Evolutionary conservation across 2,888 invertebrate genomes (phyloP).

Genomic region (Ceramica pisi): DNA sequence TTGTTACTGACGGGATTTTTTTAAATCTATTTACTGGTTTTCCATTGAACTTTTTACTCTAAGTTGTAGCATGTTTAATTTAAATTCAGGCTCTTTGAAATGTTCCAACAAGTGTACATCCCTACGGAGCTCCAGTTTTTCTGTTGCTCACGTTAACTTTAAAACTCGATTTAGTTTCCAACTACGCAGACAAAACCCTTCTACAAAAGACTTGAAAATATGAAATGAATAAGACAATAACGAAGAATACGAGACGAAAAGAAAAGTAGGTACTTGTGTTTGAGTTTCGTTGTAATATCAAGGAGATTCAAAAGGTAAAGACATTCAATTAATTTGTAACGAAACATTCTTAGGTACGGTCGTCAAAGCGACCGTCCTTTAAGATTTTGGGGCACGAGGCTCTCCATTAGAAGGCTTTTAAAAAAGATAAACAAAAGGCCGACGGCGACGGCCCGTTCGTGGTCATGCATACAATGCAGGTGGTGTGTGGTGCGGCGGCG

Average conservation of each 20-base stretch:
- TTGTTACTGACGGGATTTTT: background rate
- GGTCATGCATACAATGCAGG: constrained; percentile 67
- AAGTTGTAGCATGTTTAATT: background rate
- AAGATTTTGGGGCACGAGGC: constrained; percentile 64
- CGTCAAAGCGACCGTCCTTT: constrained; percentile 62
- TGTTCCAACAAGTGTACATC: constrained; percentile 17
- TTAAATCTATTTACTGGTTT: constrained; percentile 8
- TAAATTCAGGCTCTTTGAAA: constrained; percentile 30
- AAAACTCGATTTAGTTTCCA: constrained; percentile 49
- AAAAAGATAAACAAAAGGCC: constrained; percentile 81
- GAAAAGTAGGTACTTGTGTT: constrained; percentile 58
- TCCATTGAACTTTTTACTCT: background rate
- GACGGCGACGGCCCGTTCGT: constrained; percentile 35
- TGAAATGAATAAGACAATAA: constrained; percentile 57
- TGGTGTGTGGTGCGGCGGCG: constrained; percentile 40
- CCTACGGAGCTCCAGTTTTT: constrained; percentile 25
- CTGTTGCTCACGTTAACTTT: constrained; percentile 31
- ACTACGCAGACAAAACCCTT: constrained; percentile 44
- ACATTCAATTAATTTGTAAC: constrained; percentile 73
- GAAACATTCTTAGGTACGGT: constrained; percentile 68
- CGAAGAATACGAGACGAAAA: constrained; percentile 41
- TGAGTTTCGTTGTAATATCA: constrained; percentile 64
- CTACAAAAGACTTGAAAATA: constrained; percentile 52
- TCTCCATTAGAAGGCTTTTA: constrained; percentile 76
- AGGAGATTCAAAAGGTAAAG: constrained; percentile 66